Evolutionary conservation across 2,797 vertebrate species (phyloP).

Genomic region (Eupleurogrammus muticus): DNA sequence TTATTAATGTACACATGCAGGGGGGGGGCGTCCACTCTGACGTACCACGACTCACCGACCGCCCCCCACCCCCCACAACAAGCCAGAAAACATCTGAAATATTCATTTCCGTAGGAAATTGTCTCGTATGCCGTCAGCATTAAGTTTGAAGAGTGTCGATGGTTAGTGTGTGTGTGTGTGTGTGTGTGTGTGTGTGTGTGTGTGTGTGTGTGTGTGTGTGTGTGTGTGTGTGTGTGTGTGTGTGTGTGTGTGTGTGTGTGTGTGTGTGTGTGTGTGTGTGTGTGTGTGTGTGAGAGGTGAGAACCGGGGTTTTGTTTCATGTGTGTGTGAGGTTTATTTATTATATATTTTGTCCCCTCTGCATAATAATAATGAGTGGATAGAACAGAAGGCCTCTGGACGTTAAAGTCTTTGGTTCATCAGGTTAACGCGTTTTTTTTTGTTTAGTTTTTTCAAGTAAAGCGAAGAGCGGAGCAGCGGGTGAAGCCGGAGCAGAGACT

Average conservation of each 20-base stretch:
- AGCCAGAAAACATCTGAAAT: constrained; percentile 54
- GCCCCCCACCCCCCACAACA: constrained; percentile 21
- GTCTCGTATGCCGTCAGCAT: constrained; percentile 56
- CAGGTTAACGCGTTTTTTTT: constrained; percentile 60
- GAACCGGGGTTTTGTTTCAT: no score
- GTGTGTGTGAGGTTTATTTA: no score
- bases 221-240: no score
- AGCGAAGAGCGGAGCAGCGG: constrained; percentile 56
- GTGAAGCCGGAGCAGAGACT: no score
- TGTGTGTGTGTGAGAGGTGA: no score
- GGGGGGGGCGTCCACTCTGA: constrained; percentile 26
- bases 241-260: no score
- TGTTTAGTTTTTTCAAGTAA: constrained; percentile 74
- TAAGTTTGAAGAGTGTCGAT: constrained; percentile 35
- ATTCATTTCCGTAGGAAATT: constrained; percentile 75
- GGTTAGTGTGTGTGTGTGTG: constrained; percentile 30
- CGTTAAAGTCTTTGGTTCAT: constrained; percentile 81
- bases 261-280: no score
- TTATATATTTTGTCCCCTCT: constrained; percentile 24
- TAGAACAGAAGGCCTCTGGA: constrained; percentile 76
- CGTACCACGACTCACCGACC: constrained; percentile 41
- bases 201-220: no score
- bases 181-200: constrained; percentile 12
- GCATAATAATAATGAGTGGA: constrained; percentile 36
- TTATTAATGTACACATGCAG: constrained; percentile 71